Conservation (phyloP, 2,888 invertebrate species). For the Acleris cristana region DNA sequence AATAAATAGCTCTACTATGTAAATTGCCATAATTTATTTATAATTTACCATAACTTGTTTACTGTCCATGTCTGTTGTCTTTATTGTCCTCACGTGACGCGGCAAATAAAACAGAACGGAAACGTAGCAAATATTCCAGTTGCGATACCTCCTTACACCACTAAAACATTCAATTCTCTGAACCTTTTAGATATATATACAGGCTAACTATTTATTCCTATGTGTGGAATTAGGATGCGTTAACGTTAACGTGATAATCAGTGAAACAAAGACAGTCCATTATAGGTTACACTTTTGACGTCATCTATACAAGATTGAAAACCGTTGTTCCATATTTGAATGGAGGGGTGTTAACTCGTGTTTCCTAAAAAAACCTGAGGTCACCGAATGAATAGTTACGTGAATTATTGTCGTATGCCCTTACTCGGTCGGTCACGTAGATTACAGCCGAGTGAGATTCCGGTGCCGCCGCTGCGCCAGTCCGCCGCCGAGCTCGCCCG, state of each 20-base stretch:
- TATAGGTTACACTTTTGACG: constrained; percentile 46
- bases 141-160: constrained; percentile 43
- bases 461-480: constrained; percentile 52
- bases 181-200: neutral
- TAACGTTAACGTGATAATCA: constrained; percentile 54
- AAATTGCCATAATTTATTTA: constrained; percentile 41
- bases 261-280: constrained; percentile 55
- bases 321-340: constrained; percentile 40
- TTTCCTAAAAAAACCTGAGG: constrained; percentile 59
- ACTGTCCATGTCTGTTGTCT: constrained; percentile 45
- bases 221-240: constrained; percentile 47
- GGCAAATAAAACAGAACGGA: constrained; percentile 55
- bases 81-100: constrained; percentile 62
- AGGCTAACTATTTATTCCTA: constrained; percentile 43
- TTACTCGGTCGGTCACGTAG: constrained; percentile 64
- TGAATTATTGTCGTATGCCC: constrained; percentile 59
- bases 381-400: constrained; percentile 52
- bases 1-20: constrained; percentile 45
- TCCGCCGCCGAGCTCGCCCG: constrained; percentile 48
- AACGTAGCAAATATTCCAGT: constrained; percentile 55
- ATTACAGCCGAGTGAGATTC: constrained; percentile 47
- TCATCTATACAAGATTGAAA: constrained; percentile 45
- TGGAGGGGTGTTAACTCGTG: constrained; percentile 49
- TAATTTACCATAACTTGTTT: constrained; percentile 49
- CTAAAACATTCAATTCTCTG: constrained; percentile 5